Evolutionary conservation across 2,888 invertebrate genomes (phyloP).

Genomic region (Raillietiella orientalis): DNA sequence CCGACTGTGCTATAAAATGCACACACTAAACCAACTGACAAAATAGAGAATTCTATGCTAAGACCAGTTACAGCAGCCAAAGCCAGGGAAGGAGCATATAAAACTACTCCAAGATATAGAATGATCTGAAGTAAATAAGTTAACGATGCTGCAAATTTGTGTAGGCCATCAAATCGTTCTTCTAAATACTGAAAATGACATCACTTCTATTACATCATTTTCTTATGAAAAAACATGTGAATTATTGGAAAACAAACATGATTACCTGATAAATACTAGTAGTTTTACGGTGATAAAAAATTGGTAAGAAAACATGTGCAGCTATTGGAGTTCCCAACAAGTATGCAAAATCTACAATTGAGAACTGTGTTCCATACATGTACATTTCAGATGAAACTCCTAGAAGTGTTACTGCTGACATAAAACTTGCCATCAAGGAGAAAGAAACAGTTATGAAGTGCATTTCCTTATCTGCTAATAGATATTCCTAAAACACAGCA

Average conservation of each 20-base stretch:
- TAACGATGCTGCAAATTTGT: constrained; percentile 41
- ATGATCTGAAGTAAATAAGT: constrained; percentile 67
- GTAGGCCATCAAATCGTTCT: constrained; percentile 38
- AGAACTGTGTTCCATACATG: constrained; percentile 43
- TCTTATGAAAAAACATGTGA: no score
- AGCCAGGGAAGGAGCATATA: constrained; percentile 75
- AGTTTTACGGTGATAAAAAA: constrained; percentile 45
- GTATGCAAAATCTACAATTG: constrained; percentile 39
- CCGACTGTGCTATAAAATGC: constrained; percentile 61
- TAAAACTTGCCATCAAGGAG: constrained; percentile 71
- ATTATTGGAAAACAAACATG: no score
- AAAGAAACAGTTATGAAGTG: constrained; percentile 70
- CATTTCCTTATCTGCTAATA: no score
- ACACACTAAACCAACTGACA: constrained; percentile 37
- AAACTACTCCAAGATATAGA: constrained; percentile 58
- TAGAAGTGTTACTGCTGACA: constrained; percentile 63
- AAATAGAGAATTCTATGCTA: constrained; percentile 30
- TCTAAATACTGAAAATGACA: constrained; percentile 56
- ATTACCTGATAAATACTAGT: constrained; percentile 68
- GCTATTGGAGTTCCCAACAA: constrained; percentile 40
- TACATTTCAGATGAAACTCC: constrained; percentile 67
- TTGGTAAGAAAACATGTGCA: constrained; percentile 42
- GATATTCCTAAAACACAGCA: no score
- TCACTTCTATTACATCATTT: no score
- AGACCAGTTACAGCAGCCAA: constrained; percentile 43